These are phyloP conservation scores for Masticophis lateralis DNA, from an alignment of 2,797 vertebrate species.

Conservation along the genomic window DNA sequence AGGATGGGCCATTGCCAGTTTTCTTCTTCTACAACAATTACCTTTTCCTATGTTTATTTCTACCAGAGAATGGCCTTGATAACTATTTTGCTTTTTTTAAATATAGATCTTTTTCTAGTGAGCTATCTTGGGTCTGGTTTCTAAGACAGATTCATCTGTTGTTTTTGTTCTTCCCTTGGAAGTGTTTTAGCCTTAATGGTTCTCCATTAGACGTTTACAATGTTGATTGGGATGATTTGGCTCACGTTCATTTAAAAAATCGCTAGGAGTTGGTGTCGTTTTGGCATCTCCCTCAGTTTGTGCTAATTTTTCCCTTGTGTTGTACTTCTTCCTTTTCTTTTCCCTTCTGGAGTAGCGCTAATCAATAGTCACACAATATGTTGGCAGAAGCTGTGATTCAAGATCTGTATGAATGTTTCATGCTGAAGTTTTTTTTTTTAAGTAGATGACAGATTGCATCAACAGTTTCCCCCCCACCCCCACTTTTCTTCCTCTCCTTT, in stretches of 20 bases:
- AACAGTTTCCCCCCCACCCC: background rate
- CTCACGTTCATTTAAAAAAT: background rate
- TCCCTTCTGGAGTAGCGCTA: constrained; percentile 1
- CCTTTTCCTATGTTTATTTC: background rate
- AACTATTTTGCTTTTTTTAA: background rate
- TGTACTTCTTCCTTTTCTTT: constrained; percentile 11
- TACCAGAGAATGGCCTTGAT: background rate
- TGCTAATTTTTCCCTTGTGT: constrained; percentile 22
- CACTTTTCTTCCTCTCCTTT: background rate
- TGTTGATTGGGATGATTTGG: constrained; percentile 21
- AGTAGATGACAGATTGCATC: background rate
- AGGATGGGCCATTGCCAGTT: background rate
- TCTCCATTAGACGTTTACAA: background rate
- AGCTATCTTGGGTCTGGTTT: background rate
- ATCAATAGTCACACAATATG: constrained; percentile 6
- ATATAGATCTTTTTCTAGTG: background rate
- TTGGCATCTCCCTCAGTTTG: constrained; percentile 19
- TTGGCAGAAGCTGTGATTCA: background rate
- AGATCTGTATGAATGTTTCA: constrained; percentile 3
- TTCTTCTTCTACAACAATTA: background rate
- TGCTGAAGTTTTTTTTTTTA: background rate
- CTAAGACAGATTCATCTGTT: background rate
- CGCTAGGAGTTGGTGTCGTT: background rate
- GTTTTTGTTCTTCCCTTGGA: background rate
- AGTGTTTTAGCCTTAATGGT: background rate